Conservation (phyloP, 2,888 invertebrate species). For the Agrochola litura region DNA sequence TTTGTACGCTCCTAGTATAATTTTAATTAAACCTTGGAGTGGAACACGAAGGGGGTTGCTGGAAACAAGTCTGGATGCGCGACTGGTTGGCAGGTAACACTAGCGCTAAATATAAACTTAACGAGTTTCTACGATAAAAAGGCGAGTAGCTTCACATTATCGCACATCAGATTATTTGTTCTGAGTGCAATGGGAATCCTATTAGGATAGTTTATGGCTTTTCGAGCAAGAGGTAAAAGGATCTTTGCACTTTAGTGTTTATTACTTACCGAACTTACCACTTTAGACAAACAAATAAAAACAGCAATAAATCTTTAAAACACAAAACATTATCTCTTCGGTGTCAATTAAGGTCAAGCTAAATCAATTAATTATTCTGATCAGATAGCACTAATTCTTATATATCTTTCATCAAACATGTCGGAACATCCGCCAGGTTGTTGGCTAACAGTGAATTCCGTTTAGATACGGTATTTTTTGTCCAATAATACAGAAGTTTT, state of each 20-base stretch:
- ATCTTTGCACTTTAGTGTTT: background rate
- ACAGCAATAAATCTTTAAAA: conserved; percentile 16
- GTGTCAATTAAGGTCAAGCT: conserved; percentile 26
- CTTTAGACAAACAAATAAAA: background rate
- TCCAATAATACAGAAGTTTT: conserved; percentile 48
- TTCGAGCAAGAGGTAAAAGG: background rate
- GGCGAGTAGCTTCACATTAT: conserved; percentile 52
- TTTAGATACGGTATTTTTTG: conserved; percentile 63
- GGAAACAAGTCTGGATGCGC: conserved; percentile 72
- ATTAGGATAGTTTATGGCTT: conserved; percentile 40
- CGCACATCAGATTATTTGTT: conserved; percentile 50
- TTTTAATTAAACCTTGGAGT: conserved; percentile 51
- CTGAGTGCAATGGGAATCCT: conserved; percentile 33
- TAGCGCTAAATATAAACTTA: conserved; percentile 78
- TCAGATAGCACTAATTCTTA: conserved; percentile 47
- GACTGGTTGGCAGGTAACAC: conserved; percentile 77
- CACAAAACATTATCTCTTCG: conserved; percentile 4
- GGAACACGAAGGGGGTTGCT: conserved; percentile 61
- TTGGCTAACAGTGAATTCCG: conserved; percentile 62
- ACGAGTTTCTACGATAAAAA: conserved; percentile 68
- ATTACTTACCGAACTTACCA: background rate
- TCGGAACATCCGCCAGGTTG: conserved; percentile 38
- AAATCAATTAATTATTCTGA: conserved; percentile 44
- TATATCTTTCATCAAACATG: conserved; percentile 41
- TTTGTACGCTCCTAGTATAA: conserved; percentile 14